Conservation (phyloP, 1,140 invertebrate genomes). For the Drosophila sp. region DNA sequence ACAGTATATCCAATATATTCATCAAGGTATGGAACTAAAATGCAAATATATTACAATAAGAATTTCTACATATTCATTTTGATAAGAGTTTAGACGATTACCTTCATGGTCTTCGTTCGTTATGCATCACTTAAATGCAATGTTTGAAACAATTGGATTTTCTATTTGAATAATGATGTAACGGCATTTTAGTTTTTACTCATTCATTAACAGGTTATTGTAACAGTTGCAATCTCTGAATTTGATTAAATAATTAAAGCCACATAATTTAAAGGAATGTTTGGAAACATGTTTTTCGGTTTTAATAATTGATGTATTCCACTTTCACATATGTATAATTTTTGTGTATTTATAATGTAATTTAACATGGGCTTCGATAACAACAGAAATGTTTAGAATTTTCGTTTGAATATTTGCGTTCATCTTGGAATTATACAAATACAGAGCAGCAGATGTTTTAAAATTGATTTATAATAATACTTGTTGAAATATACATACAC, state of each 20-base stretch:
- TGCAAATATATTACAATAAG: no score
- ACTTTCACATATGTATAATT: conserved; percentile 44
- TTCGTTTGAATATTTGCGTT: conserved; percentile 36
- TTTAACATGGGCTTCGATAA: conserved; percentile 44
- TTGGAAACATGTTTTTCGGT: conserved; percentile 56
- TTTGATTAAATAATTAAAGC: not conserved
- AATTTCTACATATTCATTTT: no score
- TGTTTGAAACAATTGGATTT: no score
- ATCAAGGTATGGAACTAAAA: no score
- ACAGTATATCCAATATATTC: no score
- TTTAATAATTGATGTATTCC: conserved; percentile 55
- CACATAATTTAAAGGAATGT: conserved; percentile 39
- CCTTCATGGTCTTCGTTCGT: no score
- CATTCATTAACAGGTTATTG: not conserved
- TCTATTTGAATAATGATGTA: no score
- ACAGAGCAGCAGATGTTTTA: conserved; percentile 12
- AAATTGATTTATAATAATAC: conserved; percentile 60
- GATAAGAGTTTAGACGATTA: no score
- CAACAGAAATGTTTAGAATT: conserved; percentile 31
- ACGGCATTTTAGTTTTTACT: no score
- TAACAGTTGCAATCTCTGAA: not conserved
- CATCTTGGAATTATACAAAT: conserved; percentile 46
- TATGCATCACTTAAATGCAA: no score
- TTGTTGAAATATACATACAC: conserved; percentile 60
- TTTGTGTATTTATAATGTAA: conserved; percentile 12